A percentile compares a stretch with the other conserved stretches of the same genome.
Conservation (phyloP, 35 echinoderm and acorn worm species). For the Eucidaris tribuloides region DNA sequence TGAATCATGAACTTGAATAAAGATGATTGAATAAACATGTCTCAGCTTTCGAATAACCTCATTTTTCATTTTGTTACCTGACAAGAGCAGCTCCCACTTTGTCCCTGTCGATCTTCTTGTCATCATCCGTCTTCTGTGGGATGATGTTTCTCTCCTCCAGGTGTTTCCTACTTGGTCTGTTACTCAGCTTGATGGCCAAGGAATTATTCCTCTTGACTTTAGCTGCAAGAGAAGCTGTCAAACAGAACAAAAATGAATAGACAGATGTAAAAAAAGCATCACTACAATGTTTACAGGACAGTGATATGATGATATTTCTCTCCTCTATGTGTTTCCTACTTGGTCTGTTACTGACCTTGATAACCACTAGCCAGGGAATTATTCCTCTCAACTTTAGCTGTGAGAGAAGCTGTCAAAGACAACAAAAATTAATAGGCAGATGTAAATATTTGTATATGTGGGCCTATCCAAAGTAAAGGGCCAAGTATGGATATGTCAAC, state of each 20-base stretch:
- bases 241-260: conserved; percentile 19
- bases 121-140: conserved; percentile 41
- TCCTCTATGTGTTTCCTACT: conserved; percentile 51
- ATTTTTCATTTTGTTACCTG: no score
- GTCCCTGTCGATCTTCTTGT: conserved; percentile 41
- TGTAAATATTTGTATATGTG: no score
- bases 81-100: conserved; percentile 75
- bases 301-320: conserved; percentile 94
- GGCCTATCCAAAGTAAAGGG: no score
- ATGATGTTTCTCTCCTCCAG: conserved; percentile 91
- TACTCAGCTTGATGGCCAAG: conserved; percentile 88
- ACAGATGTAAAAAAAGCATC: no score
- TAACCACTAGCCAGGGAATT: conserved; percentile 94
- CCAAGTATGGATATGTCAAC: no score
- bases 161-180: conserved; percentile 62
- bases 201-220: conserved; percentile 94
- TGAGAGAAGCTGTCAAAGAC: conserved; percentile 65
- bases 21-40: no score
- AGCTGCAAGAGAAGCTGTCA: conserved; percentile 75
- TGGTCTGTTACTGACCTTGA: conserved; percentile 89
- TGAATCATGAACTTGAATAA: no score
- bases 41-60: no score
- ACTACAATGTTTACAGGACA: no score
- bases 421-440: conserved; percentile 7
- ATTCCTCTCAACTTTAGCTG: conserved; percentile 86